A percentile compares a stretch with the other conserved stretches of the same genome.
phyloP scores from a whole-genome alignment of 2,888 invertebrate species.

The Sesia apiformis region DNA sequence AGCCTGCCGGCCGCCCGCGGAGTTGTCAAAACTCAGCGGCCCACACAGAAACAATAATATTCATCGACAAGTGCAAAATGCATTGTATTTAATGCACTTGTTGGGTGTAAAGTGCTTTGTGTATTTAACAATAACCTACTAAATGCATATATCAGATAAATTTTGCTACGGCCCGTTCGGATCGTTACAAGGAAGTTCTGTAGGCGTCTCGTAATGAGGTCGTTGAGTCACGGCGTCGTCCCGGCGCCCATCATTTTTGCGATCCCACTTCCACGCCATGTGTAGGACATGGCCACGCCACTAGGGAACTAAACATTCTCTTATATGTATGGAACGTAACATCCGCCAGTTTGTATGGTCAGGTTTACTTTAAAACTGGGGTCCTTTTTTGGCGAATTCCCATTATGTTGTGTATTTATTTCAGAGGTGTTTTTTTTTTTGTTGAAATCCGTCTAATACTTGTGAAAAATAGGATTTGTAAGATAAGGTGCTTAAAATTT shows the following conservation, averaged over 20 bases:
- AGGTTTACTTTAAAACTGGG: too few relatives aligned
- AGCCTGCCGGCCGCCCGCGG: constrained; percentile 18
- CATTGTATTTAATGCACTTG: neutral
- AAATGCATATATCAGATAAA: too few relatives aligned
- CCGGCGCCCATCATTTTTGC: constrained; percentile 45
- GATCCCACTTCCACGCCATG: constrained; percentile 23
- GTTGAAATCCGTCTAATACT: too few relatives aligned
- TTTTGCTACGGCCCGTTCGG: neutral
- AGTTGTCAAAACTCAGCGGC: constrained; percentile 27
- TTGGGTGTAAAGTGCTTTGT: too few relatives aligned
- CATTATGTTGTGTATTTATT: too few relatives aligned
- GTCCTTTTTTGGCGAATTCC: too few relatives aligned
- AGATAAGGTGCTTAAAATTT: too few relatives aligned
- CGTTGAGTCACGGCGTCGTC: constrained; percentile 55
- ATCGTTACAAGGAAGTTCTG: constrained; percentile 22
- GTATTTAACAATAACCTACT: too few relatives aligned
- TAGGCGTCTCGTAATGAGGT: constrained; percentile 40
- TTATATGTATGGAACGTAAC: too few relatives aligned
- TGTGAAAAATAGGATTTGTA: too few relatives aligned
- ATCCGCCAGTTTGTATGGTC: too few relatives aligned
- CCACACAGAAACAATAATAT: constrained; percentile 12
- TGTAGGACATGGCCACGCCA: neutral
- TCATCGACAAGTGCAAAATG: constrained; percentile 9
- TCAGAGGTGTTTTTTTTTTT: too few relatives aligned
- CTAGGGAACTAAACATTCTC: neutral